These are phyloP conservation scores for Gallinago nigripennis DNA, from an alignment of 2,797 vertebrate species.

Conservation along the genomic window DNA sequence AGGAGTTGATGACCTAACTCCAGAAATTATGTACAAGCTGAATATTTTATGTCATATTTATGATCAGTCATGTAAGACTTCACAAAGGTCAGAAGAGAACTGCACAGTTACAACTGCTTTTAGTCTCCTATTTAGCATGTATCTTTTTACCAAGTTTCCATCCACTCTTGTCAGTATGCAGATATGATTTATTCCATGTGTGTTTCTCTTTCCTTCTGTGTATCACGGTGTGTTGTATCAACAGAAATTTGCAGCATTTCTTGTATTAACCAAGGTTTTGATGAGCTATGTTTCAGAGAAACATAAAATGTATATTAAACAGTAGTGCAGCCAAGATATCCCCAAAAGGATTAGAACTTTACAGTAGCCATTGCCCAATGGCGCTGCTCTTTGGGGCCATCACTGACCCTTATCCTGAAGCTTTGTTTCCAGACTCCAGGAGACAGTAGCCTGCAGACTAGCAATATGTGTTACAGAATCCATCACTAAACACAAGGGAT, in stretches of 20 bases:
- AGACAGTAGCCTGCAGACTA: not conserved
- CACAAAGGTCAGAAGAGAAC: not conserved
- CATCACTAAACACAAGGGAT: not conserved
- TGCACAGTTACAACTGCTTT: not conserved
- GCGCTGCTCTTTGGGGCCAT: not conserved
- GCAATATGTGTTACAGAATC: not conserved
- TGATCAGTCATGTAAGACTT: not conserved
- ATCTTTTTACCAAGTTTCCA: not conserved
- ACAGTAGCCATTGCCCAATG: not conserved
- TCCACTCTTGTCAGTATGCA: not conserved
- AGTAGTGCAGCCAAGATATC: not conserved
- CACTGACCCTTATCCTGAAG: not conserved
- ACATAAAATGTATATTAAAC: not conserved
- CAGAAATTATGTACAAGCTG: not conserved
- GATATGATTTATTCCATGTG: rapidly evolving
- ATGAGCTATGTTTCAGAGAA: not conserved
- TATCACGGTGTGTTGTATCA: not conserved
- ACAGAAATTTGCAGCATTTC: not conserved
- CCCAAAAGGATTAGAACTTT: not conserved
- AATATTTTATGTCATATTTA: not conserved
- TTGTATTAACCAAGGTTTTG: not conserved
- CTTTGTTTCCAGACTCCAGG: not conserved
- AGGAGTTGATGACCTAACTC: not conserved
- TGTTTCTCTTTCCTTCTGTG: not conserved
- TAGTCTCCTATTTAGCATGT: not conserved